Percentiles rank a stretch among this genome's conserved stretches.
Evolutionary conservation across 2,888 invertebrate species (phyloP).

Genomic region (Conus canariensis): DNA sequence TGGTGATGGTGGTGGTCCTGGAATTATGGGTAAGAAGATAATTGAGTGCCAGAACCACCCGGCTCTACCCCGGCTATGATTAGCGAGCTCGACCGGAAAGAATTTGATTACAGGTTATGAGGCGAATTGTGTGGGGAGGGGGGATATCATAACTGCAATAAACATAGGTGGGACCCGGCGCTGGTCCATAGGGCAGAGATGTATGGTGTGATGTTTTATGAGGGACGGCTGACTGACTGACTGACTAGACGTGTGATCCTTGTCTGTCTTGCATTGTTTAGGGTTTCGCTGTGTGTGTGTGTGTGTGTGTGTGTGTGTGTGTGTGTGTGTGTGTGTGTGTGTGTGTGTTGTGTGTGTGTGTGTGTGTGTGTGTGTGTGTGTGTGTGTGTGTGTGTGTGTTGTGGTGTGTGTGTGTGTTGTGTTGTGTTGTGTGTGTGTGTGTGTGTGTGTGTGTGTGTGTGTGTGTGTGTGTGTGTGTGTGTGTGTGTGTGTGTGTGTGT

Average conservation of each 20-base stretch:
- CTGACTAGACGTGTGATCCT: not conserved
- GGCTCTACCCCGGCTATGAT: not conserved
- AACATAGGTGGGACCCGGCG: not conserved
- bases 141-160: slow-evolving; percentile 28
- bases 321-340: not conserved
- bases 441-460: too few species aligned
- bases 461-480: not conserved
- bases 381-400: too few species aligned
- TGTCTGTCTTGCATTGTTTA: not conserved
- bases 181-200: not conserved
- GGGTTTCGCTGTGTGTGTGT: not conserved
- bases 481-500: too few species aligned
- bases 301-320: not conserved
- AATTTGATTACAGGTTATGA: slow-evolving; percentile 22
- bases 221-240: not conserved
- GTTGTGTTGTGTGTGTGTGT: too few species aligned
- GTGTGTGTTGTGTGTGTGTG: not conserved
- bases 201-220: not conserved
- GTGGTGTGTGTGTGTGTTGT: too few species aligned
- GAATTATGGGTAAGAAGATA: slow-evolving; percentile 19
- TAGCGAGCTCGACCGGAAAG: not conserved
- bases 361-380: not conserved
- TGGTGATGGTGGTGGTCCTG: not conserved
- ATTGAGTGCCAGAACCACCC: not conserved
- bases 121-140: not conserved